Evolutionary conservation across 2,888 invertebrate species (phyloP).

Genomic region (Chelonus formosanus): DNA sequence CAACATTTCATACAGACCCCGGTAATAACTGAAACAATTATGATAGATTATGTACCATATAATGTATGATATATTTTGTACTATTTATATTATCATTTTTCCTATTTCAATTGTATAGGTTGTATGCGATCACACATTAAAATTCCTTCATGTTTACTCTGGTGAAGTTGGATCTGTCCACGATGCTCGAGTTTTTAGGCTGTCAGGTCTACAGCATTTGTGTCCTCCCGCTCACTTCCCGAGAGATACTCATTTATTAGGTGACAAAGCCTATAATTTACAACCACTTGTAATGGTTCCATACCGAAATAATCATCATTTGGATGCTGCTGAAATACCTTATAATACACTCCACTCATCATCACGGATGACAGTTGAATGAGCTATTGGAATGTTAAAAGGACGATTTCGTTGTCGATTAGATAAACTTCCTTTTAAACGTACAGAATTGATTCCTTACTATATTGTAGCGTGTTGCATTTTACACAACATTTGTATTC

Average conservation of each 20-base stretch:
- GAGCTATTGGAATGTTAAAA: conserved; percentile 20
- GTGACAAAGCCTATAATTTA: conserved; percentile 25
- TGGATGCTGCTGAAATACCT: background rate
- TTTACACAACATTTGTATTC: conserved; percentile 31
- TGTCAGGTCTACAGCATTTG: conserved; percentile 32
- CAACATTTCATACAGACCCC: too few species aligned
- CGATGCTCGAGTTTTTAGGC: conserved; percentile 36
- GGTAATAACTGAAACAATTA: too few species aligned
- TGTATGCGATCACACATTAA: conserved; percentile 33
- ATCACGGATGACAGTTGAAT: conserved; percentile 27
- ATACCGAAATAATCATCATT: conserved; percentile 25
- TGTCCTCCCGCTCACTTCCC: conserved; percentile 31
- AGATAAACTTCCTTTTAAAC: conserved; percentile 7
- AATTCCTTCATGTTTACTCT: conserved; percentile 34
- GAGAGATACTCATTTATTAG: conserved; percentile 22
- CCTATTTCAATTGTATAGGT: conserved; percentile 30
- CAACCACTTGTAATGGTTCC: conserved; percentile 21
- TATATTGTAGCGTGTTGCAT: conserved; percentile 25
- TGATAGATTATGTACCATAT: background rate
- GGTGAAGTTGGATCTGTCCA: conserved; percentile 39
- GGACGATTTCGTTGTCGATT: conserved; percentile 24
- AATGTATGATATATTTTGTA: too few species aligned
- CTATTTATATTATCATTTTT: conserved; percentile 7
- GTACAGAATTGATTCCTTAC: conserved; percentile 25
- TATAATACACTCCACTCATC: conserved; percentile 19